Conservation (phyloP, 1,140 invertebrate species). For the Rhizoglyphus robini region DNA sequence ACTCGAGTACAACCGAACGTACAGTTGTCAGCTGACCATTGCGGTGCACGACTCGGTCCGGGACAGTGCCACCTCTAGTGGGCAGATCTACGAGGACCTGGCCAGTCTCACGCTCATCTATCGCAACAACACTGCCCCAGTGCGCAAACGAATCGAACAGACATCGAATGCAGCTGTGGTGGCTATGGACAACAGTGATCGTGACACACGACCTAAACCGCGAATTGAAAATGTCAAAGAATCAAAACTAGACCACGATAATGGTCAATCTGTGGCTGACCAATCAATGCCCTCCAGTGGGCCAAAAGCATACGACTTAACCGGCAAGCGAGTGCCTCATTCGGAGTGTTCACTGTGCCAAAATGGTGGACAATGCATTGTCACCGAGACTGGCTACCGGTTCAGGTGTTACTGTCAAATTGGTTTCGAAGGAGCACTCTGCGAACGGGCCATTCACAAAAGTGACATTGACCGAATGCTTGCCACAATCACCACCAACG, state of each 20-base stretch:
- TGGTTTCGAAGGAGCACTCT: neutral
- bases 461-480: neutral
- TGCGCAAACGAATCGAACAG: neutral
- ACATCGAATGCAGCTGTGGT: neutral
- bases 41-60: slow-evolving; percentile 4
- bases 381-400: neutral
- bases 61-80: neutral
- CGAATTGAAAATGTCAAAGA: neutral
- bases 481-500: neutral
- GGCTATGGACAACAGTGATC: neutral
- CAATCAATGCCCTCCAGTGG: neutral
- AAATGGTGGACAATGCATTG: slow-evolving; percentile 2
- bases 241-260: neutral
- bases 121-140: neutral
- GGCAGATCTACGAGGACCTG: neutral
- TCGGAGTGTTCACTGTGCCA: neutral
- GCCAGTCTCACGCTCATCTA: slow-evolving; percentile 1
- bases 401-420: neutral
- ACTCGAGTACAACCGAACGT: neutral
- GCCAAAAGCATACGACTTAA: neutral
- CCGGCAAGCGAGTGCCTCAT: neutral
- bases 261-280: no score
- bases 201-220: neutral
- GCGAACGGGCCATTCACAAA: neutral
- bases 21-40: neutral